Base-by-base conservation (phyloP, 1,140 invertebrate genomes). In the Phthorimaea operculella region DNA sequence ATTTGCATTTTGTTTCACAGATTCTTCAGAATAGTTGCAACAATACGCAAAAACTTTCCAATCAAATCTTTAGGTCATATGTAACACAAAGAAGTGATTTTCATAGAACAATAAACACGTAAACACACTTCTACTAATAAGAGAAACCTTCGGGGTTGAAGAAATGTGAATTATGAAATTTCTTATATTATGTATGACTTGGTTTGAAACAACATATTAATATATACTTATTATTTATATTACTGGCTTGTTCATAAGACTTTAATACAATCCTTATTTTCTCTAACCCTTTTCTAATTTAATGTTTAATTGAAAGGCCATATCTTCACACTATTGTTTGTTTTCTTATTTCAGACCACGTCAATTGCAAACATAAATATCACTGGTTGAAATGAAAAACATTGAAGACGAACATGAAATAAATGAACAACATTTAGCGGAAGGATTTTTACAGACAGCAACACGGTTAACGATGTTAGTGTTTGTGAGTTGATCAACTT, bases 161-260 rank as follows among this genome's bases (percentile, higher is more conserved):
- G 42, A 59, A 55, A 50, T 42, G 33, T 56, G 53, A 51, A 59
- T 54, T 50, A 49, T 62, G 51, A 52, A 60, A 56, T 45, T 50
- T 33, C 51, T 28, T 34, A 51, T 33, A 47, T 28, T 34, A 51
- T 17, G 44, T 53, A 53, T 56, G 51, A 53, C 51, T 55, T 45
- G 47, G 57, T 57, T 59, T 51, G 56, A 57, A 66, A 64, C 52
- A 64, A 66, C 58, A 57, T 60, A 70, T 55, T 60, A 68, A 62
- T 66, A 28, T 64, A 58, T 65, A 68, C 58, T 61, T 68, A 72
- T 58, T 63, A 62, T 68, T 63, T 65, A 70, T 64, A 58, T 59
- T 52, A 21, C 28, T 28, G 17, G 21, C 10, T 65, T 67, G 62
- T 57, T 74, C 69, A 74, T 74, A 74, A 72, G 72, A 72, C 64